These are phyloP conservation scores for Suncus etruscus DNA, from an alignment of 2,113 vertebrate species.

Conservation along the genomic window DNA sequence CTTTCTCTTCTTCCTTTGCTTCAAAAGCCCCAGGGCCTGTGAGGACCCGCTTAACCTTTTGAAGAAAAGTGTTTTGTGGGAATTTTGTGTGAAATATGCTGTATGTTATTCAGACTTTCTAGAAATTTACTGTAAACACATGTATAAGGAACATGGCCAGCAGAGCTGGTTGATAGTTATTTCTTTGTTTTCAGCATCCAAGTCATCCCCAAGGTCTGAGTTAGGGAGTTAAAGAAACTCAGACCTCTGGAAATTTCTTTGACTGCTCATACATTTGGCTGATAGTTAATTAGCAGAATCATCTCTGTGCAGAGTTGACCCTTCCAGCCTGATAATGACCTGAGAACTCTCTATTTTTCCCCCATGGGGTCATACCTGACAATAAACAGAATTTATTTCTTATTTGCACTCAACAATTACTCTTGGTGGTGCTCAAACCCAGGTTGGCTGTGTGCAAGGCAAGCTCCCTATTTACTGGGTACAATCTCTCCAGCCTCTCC, in stretches of 20 bases:
- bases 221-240: neutral
- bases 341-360: neutral
- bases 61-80: neutral
- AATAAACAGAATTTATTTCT: too few species aligned
- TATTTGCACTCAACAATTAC: too few species aligned
- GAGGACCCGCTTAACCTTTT: neutral
- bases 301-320: neutral
- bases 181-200: neutral
- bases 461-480: too few species aligned
- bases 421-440: too few species aligned
- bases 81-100: constrained; percentile 4
- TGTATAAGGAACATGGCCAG: neutral
- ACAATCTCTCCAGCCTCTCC: too few species aligned
- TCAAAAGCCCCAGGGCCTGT: neutral
- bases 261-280: too few species aligned
- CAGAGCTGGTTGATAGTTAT: neutral
- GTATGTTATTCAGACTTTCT: neutral
- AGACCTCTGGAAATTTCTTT: neutral
- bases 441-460: too few species aligned
- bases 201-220: neutral
- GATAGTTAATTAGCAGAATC: too few species aligned
- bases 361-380: too few species aligned
- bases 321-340: neutral
- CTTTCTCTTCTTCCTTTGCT: neutral
- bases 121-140: neutral